phyloP scores from a whole-genome alignment of 2,113 vertebrate species.

The Castor canadensis region DNA sequence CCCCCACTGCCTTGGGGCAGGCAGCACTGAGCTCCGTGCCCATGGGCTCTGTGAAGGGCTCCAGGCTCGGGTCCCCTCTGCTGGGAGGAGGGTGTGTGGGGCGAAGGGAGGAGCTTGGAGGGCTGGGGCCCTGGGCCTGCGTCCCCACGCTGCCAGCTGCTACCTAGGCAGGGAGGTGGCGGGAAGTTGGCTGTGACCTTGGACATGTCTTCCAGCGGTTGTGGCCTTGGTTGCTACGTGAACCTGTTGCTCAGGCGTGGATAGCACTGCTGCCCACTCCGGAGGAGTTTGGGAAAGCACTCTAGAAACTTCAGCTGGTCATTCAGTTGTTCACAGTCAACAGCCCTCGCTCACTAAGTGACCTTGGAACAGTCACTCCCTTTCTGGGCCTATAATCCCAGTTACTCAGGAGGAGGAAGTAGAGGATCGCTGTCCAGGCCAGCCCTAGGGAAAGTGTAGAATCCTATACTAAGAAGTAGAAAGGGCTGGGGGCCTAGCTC shows the following conservation, averaged over 20 bases:
- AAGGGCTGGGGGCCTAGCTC: neutral
- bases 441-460: too few relatives aligned
- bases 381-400: neutral
- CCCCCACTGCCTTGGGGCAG: conserved; percentile 23
- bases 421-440: too few relatives aligned
- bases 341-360: neutral
- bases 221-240: neutral
- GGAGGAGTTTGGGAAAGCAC: neutral
- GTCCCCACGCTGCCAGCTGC: neutral
- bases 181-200: neutral
- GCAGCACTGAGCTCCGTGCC: neutral
- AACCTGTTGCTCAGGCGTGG: neutral
- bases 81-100: neutral
- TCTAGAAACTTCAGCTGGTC: neutral
- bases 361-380: neutral
- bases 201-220: neutral
- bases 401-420: too few relatives aligned
- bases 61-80: too few relatives aligned
- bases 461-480: neutral
- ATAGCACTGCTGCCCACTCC: neutral
- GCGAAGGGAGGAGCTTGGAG: neutral
- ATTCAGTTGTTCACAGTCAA: neutral
- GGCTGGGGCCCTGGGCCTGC: neutral
- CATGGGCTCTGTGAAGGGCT: too few relatives aligned
- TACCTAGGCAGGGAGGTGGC: neutral